These are phyloP conservation scores for Cataglyphis albicans DNA, from an alignment of 2,888 invertebrate species.

Conservation along the genomic window DNA sequence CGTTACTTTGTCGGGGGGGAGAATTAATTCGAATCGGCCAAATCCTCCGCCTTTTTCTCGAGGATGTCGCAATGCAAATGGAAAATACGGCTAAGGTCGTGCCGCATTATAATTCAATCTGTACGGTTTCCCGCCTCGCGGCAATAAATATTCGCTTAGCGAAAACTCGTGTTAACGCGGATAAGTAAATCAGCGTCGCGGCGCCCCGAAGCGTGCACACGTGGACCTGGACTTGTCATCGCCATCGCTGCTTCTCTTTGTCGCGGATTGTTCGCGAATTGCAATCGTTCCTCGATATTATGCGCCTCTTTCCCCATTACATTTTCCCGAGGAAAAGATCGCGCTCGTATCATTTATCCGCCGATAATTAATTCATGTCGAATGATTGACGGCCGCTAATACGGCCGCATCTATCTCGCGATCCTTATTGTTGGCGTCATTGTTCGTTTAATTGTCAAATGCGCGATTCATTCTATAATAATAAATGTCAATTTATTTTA, in stretches of 20 bases:
- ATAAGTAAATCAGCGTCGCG: conserved; percentile 76
- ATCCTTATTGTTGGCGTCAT: conserved; percentile 36
- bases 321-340: neutral
- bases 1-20: conserved; percentile 34
- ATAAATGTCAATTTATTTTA: conserved; percentile 51
- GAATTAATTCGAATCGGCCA: conserved; percentile 42
- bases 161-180: conserved; percentile 75
- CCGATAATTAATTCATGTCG: conserved; percentile 35
- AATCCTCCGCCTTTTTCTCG: conserved; percentile 34
- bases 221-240: conserved; percentile 24
- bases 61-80: conserved; percentile 27
- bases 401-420: conserved; percentile 30
- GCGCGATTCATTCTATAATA: conserved; percentile 46
- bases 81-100: conserved; percentile 53
- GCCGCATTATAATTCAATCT: conserved; percentile 71
- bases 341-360: neutral
- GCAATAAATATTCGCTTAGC: conserved; percentile 73
- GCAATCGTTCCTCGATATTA: conserved; percentile 52
- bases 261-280: conserved; percentile 21
- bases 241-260: conserved; percentile 26
- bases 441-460: conserved; percentile 53
- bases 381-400: conserved; percentile 50
- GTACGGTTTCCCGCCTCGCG: conserved; percentile 58
- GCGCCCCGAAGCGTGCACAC: conserved; percentile 57
- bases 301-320: neutral